Conservation (phyloP, 2,888 invertebrate species). For the Mimachlamys varia region DNA sequence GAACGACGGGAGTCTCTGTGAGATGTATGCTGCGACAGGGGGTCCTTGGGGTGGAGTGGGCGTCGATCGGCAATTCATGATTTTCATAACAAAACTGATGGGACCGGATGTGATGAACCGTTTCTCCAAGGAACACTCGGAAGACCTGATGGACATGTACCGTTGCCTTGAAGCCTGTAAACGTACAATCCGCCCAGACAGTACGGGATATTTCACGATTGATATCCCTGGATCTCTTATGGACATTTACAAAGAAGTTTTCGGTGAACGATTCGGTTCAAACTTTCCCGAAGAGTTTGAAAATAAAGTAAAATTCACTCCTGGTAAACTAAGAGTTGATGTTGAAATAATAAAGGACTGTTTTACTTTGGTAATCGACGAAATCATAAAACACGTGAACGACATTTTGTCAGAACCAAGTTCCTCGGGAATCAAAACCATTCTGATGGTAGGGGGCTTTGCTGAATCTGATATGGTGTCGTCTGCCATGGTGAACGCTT, state of each 20-base stretch:
- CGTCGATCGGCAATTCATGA: constrained; percentile 54
- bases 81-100: constrained; percentile 49
- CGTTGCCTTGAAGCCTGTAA: constrained; percentile 54
- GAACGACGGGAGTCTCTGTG: constrained; percentile 48
- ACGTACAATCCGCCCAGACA: constrained; percentile 48
- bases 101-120: constrained; percentile 50
- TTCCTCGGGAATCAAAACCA: constrained; percentile 50
- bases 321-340: constrained; percentile 55
- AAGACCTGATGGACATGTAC: constrained; percentile 54
- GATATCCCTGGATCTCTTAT: constrained; percentile 51
- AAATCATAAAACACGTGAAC: constrained; percentile 53
- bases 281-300: constrained; percentile 41
- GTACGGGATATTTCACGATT: constrained; percentile 50
- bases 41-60: constrained; percentile 55
- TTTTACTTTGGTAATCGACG: constrained; percentile 51
- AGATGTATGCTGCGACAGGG: constrained; percentile 54
- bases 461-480: constrained; percentile 56
- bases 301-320: constrained; percentile 46
- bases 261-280: background rate
- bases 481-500: constrained; percentile 50
- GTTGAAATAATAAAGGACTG: constrained; percentile 51
- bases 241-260: constrained; percentile 47
- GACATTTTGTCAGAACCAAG: constrained; percentile 52
- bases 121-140: constrained; percentile 49
- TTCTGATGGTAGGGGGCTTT: constrained; percentile 56